Conservation (phyloP, 2,888 invertebrate species). For the Amblyjoppa fuscipennis region DNA sequence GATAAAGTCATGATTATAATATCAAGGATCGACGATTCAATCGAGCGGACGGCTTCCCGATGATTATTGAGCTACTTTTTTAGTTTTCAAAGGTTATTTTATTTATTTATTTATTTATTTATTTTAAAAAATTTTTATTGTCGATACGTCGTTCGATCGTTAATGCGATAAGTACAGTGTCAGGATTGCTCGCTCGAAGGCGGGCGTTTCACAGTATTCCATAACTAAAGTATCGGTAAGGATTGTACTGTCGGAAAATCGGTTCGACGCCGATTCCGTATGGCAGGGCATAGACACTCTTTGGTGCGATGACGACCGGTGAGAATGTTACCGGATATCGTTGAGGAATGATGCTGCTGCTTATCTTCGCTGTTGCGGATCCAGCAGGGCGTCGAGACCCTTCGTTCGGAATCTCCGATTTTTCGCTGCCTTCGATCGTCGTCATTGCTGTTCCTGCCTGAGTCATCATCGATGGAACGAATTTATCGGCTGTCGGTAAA, state of each 20-base stretch:
- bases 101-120: slow-evolving; percentile 10
- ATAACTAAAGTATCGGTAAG: slow-evolving; percentile 57
- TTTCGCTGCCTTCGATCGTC: not conserved
- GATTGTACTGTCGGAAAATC: slow-evolving; percentile 61
- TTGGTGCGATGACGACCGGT: slow-evolving; percentile 19
- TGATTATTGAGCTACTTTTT: slow-evolving; percentile 4
- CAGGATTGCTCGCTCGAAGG: not conserved
- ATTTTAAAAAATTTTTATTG: not conserved
- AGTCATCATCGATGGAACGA: slow-evolving; percentile 32
- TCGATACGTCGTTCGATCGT: not conserved
- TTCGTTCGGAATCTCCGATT: not conserved
- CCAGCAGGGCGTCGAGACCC: slow-evolving; percentile 7
- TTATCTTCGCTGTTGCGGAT: slow-evolving; percentile 7
- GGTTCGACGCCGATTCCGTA: slow-evolving; percentile 56
- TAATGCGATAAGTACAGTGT: slow-evolving; percentile 11
- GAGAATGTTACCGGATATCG: slow-evolving; percentile 8
- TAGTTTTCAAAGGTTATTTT: slow-evolving; percentile 9
- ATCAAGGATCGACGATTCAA: slow-evolving; percentile 22
- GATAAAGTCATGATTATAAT: slow-evolving; percentile 62
- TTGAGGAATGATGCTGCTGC: not conserved
- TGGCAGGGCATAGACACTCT: slow-evolving; percentile 29
- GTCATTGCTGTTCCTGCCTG: slow-evolving; percentile 52
- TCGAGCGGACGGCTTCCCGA: not conserved
- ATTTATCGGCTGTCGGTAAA: slow-evolving; percentile 15
- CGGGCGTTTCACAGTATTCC: slow-evolving; percentile 40